Evolutionary conservation across 2,797 vertebrate genomes (phyloP).

Genomic region (Crax fasciolata): DNA sequence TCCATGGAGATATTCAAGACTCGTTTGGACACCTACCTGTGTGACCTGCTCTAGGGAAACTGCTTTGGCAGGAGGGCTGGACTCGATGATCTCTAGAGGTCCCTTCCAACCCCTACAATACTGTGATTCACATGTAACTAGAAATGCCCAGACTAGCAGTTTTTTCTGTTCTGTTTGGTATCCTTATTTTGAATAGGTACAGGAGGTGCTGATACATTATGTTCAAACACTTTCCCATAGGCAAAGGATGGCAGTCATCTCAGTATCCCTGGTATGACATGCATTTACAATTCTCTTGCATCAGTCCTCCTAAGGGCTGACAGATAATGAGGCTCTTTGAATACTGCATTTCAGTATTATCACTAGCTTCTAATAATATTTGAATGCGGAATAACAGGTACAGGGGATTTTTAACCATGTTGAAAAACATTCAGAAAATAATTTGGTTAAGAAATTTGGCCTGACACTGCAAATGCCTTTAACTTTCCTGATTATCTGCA

Average conservation of each 20-base stretch:
- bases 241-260: neutral
- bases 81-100: too few species aligned
- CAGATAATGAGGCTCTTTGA: neutral
- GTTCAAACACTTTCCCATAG: slow-evolving; percentile 41
- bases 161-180: slow-evolving; percentile 48
- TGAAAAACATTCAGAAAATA: slow-evolving; percentile 33
- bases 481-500: neutral
- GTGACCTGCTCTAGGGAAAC: too few species aligned
- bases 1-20: too few species aligned
- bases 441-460: neutral
- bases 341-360: slow-evolving; percentile 12
- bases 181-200: neutral
- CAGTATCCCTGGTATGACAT: neutral
- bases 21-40: too few species aligned
- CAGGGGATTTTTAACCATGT: neutral
- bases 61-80: too few species aligned
- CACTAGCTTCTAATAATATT: neutral
- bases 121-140: slow-evolving; percentile 10
- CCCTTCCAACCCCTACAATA: neutral
- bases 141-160: slow-evolving; percentile 37
- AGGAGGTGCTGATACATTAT: slow-evolving; percentile 52
- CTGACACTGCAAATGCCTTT: neutral
- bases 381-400: neutral
- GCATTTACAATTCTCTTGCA: slow-evolving; percentile 66
- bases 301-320: slow-evolving; percentile 20